These are phyloP conservation scores for Ptychochromis oligacanthus DNA, from an alignment of 2,113 vertebrate species.

Conservation along the genomic window DNA sequence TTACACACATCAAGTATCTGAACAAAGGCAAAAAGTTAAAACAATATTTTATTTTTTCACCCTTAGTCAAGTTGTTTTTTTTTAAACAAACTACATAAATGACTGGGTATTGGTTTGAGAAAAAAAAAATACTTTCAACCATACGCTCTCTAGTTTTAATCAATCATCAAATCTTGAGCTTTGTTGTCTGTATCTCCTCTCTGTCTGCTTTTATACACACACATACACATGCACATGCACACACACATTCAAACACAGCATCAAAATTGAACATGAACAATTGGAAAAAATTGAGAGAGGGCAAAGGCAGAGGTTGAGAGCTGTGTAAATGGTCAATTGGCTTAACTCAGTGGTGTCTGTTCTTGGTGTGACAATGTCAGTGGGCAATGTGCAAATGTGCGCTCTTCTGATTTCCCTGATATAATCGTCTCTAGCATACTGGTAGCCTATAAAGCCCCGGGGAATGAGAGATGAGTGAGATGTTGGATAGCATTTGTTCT, in stretches of 20 bases:
- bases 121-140: not conserved
- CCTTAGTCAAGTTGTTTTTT: too few relatives aligned
- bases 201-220: not conserved
- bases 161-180: not conserved
- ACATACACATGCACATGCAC: not conserved
- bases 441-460: conserved; percentile 34
- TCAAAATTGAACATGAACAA: conserved; percentile 20
- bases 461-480: conserved; percentile 53
- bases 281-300: conserved; percentile 26
- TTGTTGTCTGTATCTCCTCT: not conserved
- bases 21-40: too few relatives aligned
- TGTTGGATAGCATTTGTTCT: conserved; percentile 53
- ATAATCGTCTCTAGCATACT: conserved; percentile 61
- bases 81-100: not conserved
- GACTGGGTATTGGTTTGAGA: not conserved
- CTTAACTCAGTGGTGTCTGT: conserved; percentile 66
- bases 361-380: conserved; percentile 63
- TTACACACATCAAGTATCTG: not conserved
- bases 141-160: not conserved
- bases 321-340: conserved; percentile 60
- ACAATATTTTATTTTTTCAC: too few relatives aligned
- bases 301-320: conserved; percentile 54
- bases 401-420: conserved; percentile 67
- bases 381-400: conserved; percentile 67
- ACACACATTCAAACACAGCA: not conserved